These are phyloP conservation scores for Orthosia cruda DNA, from an alignment of 2,888 invertebrate species.

Conservation along the genomic window DNA sequence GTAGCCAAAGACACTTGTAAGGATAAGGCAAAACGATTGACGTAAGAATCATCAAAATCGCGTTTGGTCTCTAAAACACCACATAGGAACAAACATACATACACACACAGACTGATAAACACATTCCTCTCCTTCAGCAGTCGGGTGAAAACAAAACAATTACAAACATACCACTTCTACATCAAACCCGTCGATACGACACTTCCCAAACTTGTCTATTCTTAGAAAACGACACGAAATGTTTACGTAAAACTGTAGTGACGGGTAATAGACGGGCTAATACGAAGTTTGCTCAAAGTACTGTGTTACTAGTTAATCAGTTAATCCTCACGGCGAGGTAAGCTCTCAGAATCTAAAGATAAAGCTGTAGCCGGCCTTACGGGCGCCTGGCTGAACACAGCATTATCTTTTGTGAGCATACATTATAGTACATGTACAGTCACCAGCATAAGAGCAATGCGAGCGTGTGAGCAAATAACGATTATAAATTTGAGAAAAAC, in stretches of 20 bases:
- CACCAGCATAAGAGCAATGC: not conserved
- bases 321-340: conserved; percentile 82
- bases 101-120: no score
- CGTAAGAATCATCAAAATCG: no score
- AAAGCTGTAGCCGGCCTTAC: conserved; percentile 74
- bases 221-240: conserved; percentile 58
- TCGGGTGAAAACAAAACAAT: conserved; percentile 3
- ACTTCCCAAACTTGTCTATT: conserved; percentile 41
- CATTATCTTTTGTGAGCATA: conserved; percentile 66
- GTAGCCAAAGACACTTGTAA: no score
- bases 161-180: not conserved
- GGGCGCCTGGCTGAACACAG: conserved; percentile 72
- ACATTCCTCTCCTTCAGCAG: no score
- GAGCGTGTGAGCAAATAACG: not conserved
- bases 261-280: conserved; percentile 71
- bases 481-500: not conserved
- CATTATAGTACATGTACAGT: not conserved
- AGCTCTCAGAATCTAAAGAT: conserved; percentile 82
- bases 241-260: conserved; percentile 62
- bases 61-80: no score
- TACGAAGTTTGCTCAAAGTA: conserved; percentile 72
- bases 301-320: conserved; percentile 81
- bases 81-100: no score
- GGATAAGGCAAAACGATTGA: no score
- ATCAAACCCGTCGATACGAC: conserved; percentile 32